Evolutionary conservation across 2,888 invertebrate species (phyloP).

Genomic region (Leptinotarsa peninsularis): DNA sequence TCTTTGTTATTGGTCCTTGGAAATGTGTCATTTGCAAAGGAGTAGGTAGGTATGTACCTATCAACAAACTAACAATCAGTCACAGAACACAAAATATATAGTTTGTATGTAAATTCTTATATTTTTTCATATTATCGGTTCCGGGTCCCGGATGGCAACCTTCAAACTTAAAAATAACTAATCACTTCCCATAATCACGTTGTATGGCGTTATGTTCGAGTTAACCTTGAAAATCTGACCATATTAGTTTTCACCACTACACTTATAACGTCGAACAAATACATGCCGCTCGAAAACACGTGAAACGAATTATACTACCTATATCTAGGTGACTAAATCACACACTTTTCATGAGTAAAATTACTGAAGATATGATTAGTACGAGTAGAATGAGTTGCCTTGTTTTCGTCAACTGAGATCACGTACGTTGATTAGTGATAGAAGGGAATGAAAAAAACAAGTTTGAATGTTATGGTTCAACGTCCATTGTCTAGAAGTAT

Average conservation of each 20-base stretch:
- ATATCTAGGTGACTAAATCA: conserved; percentile 3
- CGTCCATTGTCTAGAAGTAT: too few species aligned
- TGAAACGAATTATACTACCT: conserved; percentile 8
- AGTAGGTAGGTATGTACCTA: neutral
- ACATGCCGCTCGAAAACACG: neutral
- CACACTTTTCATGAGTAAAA: conserved; percentile 7
- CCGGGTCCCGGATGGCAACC: conserved; percentile 57
- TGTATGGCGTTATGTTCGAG: conserved; percentile 56
- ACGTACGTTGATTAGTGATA: neutral
- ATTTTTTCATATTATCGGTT: conserved; percentile 41
- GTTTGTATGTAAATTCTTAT: neutral
- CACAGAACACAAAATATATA: conserved; percentile 11
- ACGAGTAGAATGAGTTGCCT: neutral
- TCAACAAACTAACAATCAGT: neutral
- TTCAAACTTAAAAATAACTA: conserved; percentile 56
- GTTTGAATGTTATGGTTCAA: too few species aligned
- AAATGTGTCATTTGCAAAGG: neutral
- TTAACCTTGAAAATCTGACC: conserved; percentile 57
- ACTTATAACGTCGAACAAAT: neutral
- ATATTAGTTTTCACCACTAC: conserved; percentile 45
- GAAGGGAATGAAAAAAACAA: too few species aligned
- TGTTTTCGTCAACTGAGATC: neutral
- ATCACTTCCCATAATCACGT: conserved; percentile 60
- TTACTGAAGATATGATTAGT: neutral
- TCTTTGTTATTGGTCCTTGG: conserved; percentile 4